Percentiles rank a stretch among this genome's conserved stretches.
phyloP scores from a whole-genome alignment of 2,888 invertebrate species.

The Chaetogeoica ovagalla region DNA sequence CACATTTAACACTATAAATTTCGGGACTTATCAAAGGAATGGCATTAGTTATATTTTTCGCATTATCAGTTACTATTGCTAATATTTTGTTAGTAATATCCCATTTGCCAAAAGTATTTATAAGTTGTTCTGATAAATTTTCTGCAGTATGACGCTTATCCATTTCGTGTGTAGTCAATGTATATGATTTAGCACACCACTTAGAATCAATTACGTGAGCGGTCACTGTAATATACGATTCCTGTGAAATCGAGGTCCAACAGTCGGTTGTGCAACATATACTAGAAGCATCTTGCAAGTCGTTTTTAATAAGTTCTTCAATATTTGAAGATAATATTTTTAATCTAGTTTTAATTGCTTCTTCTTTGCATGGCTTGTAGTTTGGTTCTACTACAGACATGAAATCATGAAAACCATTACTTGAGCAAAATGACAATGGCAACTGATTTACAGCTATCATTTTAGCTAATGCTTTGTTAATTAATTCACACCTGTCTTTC shows the following conservation, averaged over 20 bases:
- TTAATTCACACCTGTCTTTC: too few relatives aligned
- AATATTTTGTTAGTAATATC: constrained; percentile 17
- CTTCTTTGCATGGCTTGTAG: too few relatives aligned
- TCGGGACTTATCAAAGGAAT: constrained; percentile 17
- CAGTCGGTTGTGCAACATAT: constrained; percentile 9
- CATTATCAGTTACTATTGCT: constrained; percentile 17
- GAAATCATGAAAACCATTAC: too few relatives aligned
- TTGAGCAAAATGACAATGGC: too few relatives aligned
- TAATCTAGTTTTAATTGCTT: background rate
- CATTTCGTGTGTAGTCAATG: constrained; percentile 22
- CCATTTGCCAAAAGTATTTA: constrained; percentile 14
- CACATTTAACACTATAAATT: constrained; percentile 22
- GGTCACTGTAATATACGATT: background rate
- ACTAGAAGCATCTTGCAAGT: constrained; percentile 2
- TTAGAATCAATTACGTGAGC: constrained; percentile 17
- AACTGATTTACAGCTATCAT: too few relatives aligned
- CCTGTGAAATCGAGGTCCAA: constrained; percentile 13
- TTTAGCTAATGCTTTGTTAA: too few relatives aligned
- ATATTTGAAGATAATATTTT: constrained; percentile 7
- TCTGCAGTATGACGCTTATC: constrained; percentile 17
- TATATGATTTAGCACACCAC: constrained; percentile 15
- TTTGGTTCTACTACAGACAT: too few relatives aligned
- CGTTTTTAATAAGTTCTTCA: constrained; percentile 10
- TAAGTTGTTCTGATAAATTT: constrained; percentile 19
- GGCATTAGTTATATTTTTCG: constrained; percentile 16